Percentiles rank a stretch among this genome's conserved stretches.
Conservation (phyloP, 2,113 vertebrate genomes). For the Leuciscus idus region DNA sequence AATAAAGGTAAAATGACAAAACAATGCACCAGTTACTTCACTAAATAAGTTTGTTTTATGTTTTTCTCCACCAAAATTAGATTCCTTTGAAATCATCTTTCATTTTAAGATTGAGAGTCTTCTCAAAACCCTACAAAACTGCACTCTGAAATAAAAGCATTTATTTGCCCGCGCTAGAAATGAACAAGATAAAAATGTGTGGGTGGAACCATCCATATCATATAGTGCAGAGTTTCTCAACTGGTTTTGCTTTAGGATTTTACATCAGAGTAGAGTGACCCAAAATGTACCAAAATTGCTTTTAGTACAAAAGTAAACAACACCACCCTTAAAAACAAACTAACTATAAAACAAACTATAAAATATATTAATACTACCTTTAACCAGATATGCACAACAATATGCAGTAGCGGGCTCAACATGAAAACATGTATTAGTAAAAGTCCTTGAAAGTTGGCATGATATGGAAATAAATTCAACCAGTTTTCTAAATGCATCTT, state of each 20-base stretch:
- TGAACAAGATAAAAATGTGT: neutral
- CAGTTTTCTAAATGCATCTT: neutral
- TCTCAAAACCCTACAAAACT: neutral
- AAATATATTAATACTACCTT: neutral
- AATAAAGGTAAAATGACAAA: neutral
- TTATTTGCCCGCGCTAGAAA: neutral
- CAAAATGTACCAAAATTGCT: neutral
- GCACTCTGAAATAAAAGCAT: neutral
- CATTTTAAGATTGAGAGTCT: too few species aligned
- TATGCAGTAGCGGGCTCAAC: neutral
- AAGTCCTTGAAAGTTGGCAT: too few species aligned
- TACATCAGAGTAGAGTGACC: neutral
- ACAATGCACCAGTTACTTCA: neutral
- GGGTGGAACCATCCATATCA: neutral
- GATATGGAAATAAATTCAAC: too few species aligned
- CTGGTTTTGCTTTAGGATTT: neutral
- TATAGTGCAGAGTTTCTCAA: neutral
- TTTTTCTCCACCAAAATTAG: too few species aligned
- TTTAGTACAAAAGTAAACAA: neutral
- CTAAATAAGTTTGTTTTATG: neutral
- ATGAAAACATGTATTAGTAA: neutral
- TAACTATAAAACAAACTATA: neutral
- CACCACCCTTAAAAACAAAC: neutral
- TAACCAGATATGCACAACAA: neutral
- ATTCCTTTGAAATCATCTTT: too few species aligned